phyloP scores from a whole-genome alignment of 2,113 vertebrate genomes.

The Trichomycterus rosablanca region DNA sequence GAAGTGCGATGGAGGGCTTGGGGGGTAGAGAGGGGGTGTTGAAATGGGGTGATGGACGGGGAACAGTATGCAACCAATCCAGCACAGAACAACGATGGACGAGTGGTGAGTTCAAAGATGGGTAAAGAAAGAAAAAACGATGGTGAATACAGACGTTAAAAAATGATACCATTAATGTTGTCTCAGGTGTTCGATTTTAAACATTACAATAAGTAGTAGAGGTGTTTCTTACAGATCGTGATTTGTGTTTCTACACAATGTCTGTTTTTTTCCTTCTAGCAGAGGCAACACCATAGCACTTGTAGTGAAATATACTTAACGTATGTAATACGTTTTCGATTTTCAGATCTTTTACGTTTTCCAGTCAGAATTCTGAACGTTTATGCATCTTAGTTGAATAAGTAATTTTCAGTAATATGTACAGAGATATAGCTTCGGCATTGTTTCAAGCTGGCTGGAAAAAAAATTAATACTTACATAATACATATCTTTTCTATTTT shows the following conservation, averaged over 20 bases:
- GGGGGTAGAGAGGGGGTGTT: conserved; percentile 14
- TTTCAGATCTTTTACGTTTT: conserved; percentile 1
- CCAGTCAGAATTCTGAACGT: no score
- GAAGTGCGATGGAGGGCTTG: conserved; percentile 31
- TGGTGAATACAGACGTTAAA: conserved; percentile 51
- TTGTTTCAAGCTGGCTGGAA: conserved; percentile 27
- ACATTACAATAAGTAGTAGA: conserved; percentile 57
- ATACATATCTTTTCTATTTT: conserved; percentile 36
- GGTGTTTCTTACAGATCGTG: conserved; percentile 35
- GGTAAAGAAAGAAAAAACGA: conserved; percentile 42
- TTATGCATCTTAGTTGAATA: conserved; percentile 26
- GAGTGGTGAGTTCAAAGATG: conserved; percentile 28
- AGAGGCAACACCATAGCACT: conserved; percentile 15
- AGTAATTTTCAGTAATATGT: conserved; percentile 31
- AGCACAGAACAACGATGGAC: conserved; percentile 18
- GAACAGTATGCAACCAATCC: conserved; percentile 31
- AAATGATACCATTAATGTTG: conserved; percentile 50
- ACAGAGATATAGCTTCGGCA: conserved; percentile 25
- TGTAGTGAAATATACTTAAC: conserved; percentile 8
- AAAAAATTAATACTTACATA: conserved; percentile 9
- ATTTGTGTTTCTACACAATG: conserved; percentile 17
- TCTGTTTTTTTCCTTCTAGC: background rate
- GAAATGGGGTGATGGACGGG: background rate
- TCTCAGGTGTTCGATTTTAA: conserved; percentile 70
- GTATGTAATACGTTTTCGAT: no score